These are phyloP conservation scores for Sebastes schlegelii DNA, from an alignment of 2,113 vertebrate species.

Conservation along the genomic window DNA sequence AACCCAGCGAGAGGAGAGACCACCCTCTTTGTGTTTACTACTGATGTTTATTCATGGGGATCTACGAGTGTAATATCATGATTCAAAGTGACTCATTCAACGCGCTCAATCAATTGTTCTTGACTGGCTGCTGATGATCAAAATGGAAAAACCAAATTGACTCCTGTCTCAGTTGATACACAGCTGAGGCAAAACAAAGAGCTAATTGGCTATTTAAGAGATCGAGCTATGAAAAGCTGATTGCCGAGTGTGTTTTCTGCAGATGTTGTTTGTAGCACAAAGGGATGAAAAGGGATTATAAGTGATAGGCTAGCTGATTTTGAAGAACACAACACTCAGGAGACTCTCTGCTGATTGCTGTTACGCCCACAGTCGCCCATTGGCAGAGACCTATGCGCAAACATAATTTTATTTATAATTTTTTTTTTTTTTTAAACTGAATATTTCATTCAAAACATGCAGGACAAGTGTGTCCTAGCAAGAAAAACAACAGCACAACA, in stretches of 20 bases:
- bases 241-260: constrained; percentile 65
- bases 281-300: constrained; percentile 46
- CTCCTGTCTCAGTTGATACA: constrained; percentile 52
- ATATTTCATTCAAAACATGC: constrained; percentile 6
- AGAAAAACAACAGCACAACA: neutral
- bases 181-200: constrained; percentile 58
- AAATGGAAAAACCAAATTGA: constrained; percentile 64
- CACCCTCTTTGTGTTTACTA: constrained; percentile 57
- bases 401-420: constrained; percentile 28
- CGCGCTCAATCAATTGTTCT: constrained; percentile 68
- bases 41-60: constrained; percentile 70
- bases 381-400: constrained; percentile 16
- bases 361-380: constrained; percentile 51
- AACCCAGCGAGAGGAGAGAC: constrained; percentile 29
- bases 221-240: constrained; percentile 70
- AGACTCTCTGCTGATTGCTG: constrained; percentile 66
- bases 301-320: constrained; percentile 61
- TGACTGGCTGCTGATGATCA: constrained; percentile 65
- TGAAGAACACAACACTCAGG: constrained; percentile 55
- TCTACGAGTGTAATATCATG: constrained; percentile 59
- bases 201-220: constrained; percentile 63
- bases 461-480: neutral
- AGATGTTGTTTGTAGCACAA: constrained; percentile 64
- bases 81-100: constrained; percentile 64
- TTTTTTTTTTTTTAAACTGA: neutral